Conservation (phyloP, 2,888 invertebrate species). For the Neelides folsomi region DNA sequence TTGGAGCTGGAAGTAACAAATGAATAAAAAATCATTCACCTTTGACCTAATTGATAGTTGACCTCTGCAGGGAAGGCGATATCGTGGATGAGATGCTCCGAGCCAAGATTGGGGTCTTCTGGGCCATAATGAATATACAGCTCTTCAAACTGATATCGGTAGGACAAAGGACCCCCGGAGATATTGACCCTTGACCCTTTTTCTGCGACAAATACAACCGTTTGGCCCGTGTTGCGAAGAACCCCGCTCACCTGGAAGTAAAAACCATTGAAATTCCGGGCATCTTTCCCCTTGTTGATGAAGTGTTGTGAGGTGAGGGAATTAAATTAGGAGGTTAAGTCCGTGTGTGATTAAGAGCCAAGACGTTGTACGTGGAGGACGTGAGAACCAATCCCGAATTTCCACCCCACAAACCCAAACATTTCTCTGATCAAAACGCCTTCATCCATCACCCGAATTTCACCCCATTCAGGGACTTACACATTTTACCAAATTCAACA, state of each 20-base stretch:
- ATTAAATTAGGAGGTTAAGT: too few relatives aligned
- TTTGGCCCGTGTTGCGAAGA: slow-evolving; percentile 86
- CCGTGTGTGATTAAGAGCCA: too few relatives aligned
- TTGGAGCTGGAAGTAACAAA: slow-evolving; percentile 59
- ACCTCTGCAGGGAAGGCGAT: slow-evolving; percentile 97
- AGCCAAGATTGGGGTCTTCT: slow-evolving; percentile 68
- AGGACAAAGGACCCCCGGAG: slow-evolving; percentile 88
- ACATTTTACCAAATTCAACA: too few relatives aligned
- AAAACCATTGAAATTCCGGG: background rate
- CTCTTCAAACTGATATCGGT: slow-evolving; percentile 88
- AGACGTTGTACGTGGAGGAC: too few relatives aligned
- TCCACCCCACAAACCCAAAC: too few relatives aligned
- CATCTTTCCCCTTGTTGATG: too few relatives aligned
- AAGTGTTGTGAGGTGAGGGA: too few relatives aligned
- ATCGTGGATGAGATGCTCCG: slow-evolving; percentile 90
- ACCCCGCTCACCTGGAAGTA: slow-evolving; percentile 66
- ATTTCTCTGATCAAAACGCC: too few relatives aligned
- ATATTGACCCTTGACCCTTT: slow-evolving; percentile 87
- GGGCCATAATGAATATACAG: slow-evolving; percentile 91
- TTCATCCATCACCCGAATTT: too few relatives aligned
- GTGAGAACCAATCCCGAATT: too few relatives aligned
- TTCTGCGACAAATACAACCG: slow-evolving; percentile 78
- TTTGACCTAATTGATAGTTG: slow-evolving; percentile 39
- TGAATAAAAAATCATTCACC: too few relatives aligned
- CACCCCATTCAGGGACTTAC: too few relatives aligned